Conservation (phyloP, 2,888 invertebrate species). For the Rotaria macrura region DNA sequence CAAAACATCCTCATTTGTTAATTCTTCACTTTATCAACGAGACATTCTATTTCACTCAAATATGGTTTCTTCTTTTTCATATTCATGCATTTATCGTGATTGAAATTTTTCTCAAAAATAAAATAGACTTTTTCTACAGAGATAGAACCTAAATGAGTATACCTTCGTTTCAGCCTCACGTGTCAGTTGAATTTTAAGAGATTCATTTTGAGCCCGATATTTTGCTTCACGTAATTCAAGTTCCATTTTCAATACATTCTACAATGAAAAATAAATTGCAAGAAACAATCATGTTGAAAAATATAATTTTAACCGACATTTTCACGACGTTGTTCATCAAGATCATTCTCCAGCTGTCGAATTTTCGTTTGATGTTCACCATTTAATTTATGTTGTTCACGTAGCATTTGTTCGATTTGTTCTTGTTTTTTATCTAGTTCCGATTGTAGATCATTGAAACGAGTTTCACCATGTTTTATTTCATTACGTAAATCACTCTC, state of each 20-base stretch:
- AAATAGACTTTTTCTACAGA: no score
- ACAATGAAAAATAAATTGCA: neutral
- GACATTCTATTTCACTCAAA: no score
- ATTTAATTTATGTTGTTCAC: neutral
- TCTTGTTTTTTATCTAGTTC: neutral
- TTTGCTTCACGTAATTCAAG: conserved; percentile 17
- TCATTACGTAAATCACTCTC: neutral
- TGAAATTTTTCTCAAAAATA: no score
- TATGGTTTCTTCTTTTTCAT: no score
- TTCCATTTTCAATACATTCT: conserved; percentile 15
- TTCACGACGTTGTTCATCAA: conserved; percentile 19
- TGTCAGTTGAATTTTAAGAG: neutral
- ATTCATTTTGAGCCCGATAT: conserved; percentile 19
- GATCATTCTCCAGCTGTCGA: conserved; percentile 4
- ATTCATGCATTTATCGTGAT: no score
- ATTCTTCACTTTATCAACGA: no score
- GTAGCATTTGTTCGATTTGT: neutral
- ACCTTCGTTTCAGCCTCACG: neutral
- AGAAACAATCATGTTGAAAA: neutral
- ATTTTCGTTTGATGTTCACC: neutral
- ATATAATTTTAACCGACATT: neutral
- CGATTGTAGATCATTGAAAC: neutral
- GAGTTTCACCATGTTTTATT: neutral
- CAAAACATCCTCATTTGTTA: no score
- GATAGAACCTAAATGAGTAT: neutral